Evolutionary conservation across 2,797 vertebrate genomes (phyloP).

Genomic region (Megalops cyprinoides): DNA sequence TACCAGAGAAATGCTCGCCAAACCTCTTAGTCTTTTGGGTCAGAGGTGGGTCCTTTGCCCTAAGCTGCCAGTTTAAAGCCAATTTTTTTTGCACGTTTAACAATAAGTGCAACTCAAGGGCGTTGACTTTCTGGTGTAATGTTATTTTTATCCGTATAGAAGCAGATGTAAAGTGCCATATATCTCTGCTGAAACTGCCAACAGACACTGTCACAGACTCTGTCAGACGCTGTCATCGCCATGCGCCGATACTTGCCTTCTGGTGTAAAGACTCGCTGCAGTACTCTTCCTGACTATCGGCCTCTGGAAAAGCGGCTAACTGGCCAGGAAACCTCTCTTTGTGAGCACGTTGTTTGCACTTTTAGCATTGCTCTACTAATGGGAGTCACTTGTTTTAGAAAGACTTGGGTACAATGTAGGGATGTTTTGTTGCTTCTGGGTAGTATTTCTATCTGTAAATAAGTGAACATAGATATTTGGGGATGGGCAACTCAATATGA

Average conservation of each 20-base stretch:
- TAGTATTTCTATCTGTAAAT: slow-evolving; percentile 60
- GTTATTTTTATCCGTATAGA: slow-evolving; percentile 74
- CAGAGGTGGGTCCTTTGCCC: slow-evolving; percentile 56
- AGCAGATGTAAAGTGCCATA: slow-evolving; percentile 78
- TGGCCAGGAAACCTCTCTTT: slow-evolving; percentile 64
- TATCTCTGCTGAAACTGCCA: slow-evolving; percentile 77
- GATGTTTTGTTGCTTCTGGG: slow-evolving; percentile 69
- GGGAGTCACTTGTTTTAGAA: slow-evolving; percentile 49
- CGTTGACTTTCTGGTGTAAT: slow-evolving; percentile 76
- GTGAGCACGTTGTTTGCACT: slow-evolving; percentile 49
- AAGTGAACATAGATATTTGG: too few relatives aligned
- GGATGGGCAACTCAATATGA: not conserved
- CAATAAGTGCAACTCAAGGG: slow-evolving; percentile 49
- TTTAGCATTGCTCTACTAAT: not conserved
- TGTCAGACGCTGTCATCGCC: slow-evolving; percentile 67
- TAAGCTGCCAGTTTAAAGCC: slow-evolving; percentile 68
- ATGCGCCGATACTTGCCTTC: slow-evolving; percentile 65
- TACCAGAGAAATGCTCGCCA: slow-evolving; percentile 49
- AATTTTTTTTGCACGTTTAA: slow-evolving; percentile 63
- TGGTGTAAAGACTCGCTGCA: slow-evolving; percentile 62
- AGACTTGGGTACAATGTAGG: slow-evolving; percentile 66
- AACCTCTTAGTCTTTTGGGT: slow-evolving; percentile 36
- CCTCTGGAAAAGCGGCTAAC: too few relatives aligned
- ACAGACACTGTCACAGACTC: slow-evolving; percentile 67
- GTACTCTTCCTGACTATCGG: too few relatives aligned